Percentiles rank a stretch among this genome's conserved stretches.
Conservation (phyloP, 2,797 vertebrate genomes). For the Coregonus sp. region DNA sequence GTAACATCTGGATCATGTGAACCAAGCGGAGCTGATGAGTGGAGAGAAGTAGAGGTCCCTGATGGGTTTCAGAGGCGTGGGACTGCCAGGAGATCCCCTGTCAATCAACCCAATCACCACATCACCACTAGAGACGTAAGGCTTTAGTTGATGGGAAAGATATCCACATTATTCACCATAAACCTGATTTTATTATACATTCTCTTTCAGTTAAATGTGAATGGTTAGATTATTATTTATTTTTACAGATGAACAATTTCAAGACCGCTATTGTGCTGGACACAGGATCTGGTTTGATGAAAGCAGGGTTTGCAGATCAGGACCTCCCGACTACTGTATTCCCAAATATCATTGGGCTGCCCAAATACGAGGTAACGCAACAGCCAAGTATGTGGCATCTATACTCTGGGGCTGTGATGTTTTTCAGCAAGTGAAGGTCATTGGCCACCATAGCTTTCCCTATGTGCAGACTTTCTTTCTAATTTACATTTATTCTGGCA, state of each 20-base stretch:
- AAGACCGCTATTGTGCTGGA: constrained; percentile 74
- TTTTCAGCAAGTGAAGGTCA: too few relatives aligned
- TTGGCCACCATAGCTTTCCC: background rate
- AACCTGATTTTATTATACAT: background rate
- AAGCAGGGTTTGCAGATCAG: constrained; percentile 78
- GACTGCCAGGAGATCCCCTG: constrained; percentile 26
- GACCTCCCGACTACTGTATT: constrained; percentile 69
- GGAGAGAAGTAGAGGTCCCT: background rate
- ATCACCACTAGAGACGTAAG: constrained; percentile 46
- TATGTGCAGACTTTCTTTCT: background rate
- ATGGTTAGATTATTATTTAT: background rate
- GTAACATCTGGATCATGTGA: constrained; percentile 30
- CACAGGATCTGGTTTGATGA: constrained; percentile 78
- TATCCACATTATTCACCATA: background rate
- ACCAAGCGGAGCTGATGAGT: constrained; percentile 4
- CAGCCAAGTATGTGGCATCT: background rate
- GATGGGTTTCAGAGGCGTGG: constrained; percentile 2
- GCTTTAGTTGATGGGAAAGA: background rate
- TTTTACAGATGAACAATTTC: constrained; percentile 57
- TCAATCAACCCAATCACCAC: constrained; percentile 23
- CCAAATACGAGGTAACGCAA: constrained; percentile 75
- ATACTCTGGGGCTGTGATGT: background rate
- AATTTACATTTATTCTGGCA: background rate
- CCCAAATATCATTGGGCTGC: constrained; percentile 75
- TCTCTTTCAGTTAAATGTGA: background rate